phyloP scores from a whole-genome alignment of 2,797 vertebrate genomes.

The Lacerta bilineata region DNA sequence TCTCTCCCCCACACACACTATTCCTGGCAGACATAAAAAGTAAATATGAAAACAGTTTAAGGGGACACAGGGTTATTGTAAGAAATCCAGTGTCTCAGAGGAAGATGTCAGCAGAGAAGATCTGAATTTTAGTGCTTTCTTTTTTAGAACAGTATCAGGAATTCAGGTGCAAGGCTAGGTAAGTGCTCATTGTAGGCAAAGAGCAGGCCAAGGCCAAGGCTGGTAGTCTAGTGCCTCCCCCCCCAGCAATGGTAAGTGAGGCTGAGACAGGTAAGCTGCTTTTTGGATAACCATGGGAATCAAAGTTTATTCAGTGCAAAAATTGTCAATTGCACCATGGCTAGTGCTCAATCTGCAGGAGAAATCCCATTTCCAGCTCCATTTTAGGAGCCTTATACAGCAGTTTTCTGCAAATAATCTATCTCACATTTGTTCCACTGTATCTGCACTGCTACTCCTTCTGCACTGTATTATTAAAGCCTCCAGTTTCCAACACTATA shows the following conservation, averaged over 20 bases:
- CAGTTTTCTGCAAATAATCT: not conserved
- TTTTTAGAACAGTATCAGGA: not conserved
- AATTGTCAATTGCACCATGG: not conserved
- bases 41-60: constrained; percentile 38
- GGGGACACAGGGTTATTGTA: constrained; percentile 53
- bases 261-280: not conserved
- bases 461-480: not conserved
- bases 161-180: not conserved
- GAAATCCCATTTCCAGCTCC: not conserved
- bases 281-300: not conserved
- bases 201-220: not conserved
- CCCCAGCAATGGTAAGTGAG: not conserved
- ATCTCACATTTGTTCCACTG: not conserved
- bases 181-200: constrained; percentile 9
- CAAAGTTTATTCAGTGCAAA: no score
- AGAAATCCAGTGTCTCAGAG: constrained; percentile 50
- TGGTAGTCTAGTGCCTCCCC: no score
- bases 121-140: constrained; percentile 45
- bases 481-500: not conserved
- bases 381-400: not conserved
- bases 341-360: not conserved
- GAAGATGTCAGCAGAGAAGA: constrained; percentile 43
- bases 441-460: not conserved
- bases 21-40: constrained; percentile 59
- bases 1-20: not conserved